phyloP scores from a whole-genome alignment of 2,797 vertebrate genomes.

The Urosaurus nigricauda region DNA sequence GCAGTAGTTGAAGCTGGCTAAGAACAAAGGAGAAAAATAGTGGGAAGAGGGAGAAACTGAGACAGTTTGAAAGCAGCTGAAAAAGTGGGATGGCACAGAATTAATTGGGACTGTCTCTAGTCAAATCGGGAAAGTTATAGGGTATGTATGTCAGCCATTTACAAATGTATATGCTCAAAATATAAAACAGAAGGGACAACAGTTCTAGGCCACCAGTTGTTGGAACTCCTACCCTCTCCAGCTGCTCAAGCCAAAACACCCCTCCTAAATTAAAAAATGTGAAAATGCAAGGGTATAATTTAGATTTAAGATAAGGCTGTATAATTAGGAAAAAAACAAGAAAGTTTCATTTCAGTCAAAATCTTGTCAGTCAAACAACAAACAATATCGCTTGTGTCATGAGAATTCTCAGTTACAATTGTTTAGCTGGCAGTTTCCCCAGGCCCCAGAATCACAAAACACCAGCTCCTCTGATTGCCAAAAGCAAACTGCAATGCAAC shows the following conservation, averaged over 20 bases:
- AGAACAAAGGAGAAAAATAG: no score
- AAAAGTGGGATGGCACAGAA: no score
- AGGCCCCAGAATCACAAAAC: no score
- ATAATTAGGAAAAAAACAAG: background rate
- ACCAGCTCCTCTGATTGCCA: slow-evolving; percentile 1
- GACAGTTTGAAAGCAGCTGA: no score
- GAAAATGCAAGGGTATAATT: background rate
- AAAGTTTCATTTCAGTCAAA: background rate
- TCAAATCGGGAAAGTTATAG: no score
- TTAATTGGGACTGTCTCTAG: no score
- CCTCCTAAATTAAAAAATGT: background rate
- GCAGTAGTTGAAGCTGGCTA: no score
- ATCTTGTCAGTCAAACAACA: background rate
- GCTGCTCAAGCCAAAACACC: no score
- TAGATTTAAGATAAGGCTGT: background rate
- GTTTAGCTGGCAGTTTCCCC: background rate
- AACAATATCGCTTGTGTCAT: slow-evolving; percentile 2
- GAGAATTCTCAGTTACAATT: slow-evolving; percentile 15
- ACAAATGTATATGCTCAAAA: background rate
- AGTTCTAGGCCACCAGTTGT: background rate
- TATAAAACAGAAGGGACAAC: background rate
- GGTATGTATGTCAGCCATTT: background rate
- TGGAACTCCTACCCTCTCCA: background rate
- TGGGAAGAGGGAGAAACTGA: no score
- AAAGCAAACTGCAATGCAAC: slow-evolving; percentile 33